These are phyloP conservation scores for Lacerta agilis DNA, from an alignment of 2,797 vertebrate species.

Conservation along the genomic window DNA sequence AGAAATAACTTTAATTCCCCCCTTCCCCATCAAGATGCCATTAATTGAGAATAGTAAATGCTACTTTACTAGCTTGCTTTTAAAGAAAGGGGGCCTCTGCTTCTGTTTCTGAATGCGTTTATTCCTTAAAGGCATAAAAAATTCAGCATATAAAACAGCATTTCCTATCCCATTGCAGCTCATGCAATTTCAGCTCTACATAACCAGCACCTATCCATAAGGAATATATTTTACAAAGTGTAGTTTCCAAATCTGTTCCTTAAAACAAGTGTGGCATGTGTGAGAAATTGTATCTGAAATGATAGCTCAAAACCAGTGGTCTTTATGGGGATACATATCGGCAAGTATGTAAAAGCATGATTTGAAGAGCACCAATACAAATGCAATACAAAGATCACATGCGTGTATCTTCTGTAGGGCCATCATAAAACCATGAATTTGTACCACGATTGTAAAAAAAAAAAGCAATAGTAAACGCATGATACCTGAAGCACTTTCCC, in stretches of 20 bases:
- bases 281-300: slow-evolving; percentile 26
- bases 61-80: slow-evolving; percentile 60
- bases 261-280: background rate
- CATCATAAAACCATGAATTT: background rate
- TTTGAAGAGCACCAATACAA: background rate
- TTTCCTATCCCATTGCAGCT: slow-evolving; percentile 49
- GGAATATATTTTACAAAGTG: background rate
- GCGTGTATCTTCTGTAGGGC: background rate
- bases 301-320: background rate
- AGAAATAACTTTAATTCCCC: slow-evolving; percentile 55
- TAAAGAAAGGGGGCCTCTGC: slow-evolving; percentile 62
- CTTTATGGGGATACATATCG: background rate
- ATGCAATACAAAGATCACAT: background rate
- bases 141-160: slow-evolving; percentile 63
- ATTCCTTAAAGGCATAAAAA: slow-evolving; percentile 66
- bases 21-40: slow-evolving; percentile 48
- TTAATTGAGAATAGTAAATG: slow-evolving; percentile 71
- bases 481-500: background rate
- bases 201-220: slow-evolving; percentile 40
- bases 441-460: background rate
- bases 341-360: background rate
- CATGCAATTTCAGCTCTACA: slow-evolving; percentile 7
- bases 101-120: slow-evolving; percentile 65
- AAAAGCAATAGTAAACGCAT: background rate
- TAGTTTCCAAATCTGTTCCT: rapidly evolving